Conservation (phyloP, 2,888 invertebrate species). For the Athetis lepigone region DNA sequence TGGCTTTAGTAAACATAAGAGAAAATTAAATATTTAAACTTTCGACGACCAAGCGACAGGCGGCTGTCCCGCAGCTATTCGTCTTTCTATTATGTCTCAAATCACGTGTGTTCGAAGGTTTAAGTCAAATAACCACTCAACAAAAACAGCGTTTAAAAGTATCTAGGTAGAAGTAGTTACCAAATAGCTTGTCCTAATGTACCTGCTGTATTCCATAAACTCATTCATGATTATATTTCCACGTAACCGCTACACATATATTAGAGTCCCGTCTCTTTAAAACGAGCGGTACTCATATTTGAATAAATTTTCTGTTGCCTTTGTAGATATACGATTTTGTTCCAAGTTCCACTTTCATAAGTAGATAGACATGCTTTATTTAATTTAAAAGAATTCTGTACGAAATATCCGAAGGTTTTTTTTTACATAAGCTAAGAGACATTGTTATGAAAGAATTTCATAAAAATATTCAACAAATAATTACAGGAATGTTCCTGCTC, state of each 20-base stretch:
- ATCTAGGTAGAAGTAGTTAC: background rate
- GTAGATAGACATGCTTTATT: constrained; percentile 35
- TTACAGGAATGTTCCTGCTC: constrained; percentile 3
- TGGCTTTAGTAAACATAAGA: too few species aligned
- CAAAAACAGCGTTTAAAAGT: too few species aligned
- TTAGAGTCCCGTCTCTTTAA: constrained; percentile 55
- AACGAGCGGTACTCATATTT: constrained; percentile 57
- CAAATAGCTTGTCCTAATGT: background rate
- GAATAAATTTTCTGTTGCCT: constrained; percentile 60
- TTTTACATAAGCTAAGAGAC: constrained; percentile 10
- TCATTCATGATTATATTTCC: constrained; percentile 43
- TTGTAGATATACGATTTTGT: constrained; percentile 57
- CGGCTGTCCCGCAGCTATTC: too few species aligned
- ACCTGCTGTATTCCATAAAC: constrained; percentile 38
- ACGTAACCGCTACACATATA: constrained; percentile 44
- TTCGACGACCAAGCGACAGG: too few species aligned
- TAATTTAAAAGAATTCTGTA: constrained; percentile 34
- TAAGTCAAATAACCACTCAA: too few species aligned
- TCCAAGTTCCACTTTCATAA: constrained; percentile 47
- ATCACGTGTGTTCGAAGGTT: too few species aligned
- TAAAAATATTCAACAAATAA: constrained; percentile 10
- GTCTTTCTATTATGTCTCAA: too few species aligned
- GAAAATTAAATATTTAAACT: too few species aligned
- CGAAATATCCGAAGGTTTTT: constrained; percentile 9
- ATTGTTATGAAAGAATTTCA: constrained; percentile 29